A percentile compares a stretch with the other conserved stretches of the same genome.
These are phyloP conservation scores for Choloepus didactylus DNA, from an alignment of 2,797 vertebrate species.

Conservation along the genomic window DNA sequence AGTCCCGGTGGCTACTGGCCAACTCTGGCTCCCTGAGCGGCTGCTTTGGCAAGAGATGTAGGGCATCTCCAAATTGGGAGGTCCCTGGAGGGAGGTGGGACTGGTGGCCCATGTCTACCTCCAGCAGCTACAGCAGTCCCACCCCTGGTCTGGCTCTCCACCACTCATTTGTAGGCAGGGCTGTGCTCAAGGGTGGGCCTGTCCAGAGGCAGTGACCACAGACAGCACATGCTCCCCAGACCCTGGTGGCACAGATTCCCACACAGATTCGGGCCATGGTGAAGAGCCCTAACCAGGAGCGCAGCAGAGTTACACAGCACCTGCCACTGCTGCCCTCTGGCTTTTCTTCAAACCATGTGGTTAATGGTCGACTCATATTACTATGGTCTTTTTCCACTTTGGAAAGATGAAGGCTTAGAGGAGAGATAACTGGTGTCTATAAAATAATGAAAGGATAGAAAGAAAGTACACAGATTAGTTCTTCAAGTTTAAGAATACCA, in stretches of 20 bases:
- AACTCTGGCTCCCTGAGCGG: background rate
- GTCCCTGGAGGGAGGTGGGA: background rate
- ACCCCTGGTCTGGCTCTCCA: background rate
- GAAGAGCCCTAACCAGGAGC: background rate
- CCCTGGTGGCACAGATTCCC: background rate
- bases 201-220: background rate
- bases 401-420: constrained; percentile 3
- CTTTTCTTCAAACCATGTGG: background rate
- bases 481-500: background rate
- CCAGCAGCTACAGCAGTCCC: background rate
- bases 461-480: background rate
- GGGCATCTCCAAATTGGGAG: background rate
- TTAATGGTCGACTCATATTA: background rate
- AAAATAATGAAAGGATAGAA: background rate
- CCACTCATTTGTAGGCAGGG: background rate
- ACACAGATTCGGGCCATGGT: background rate
- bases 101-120: accelerated
- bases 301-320: background rate
- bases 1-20: background rate
- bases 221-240: background rate
- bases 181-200: background rate
- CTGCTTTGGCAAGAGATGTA: background rate
- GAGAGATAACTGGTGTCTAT: background rate
- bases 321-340: background rate
- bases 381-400: background rate